phyloP scores from a whole-genome alignment of 2,888 invertebrate species.

The Trachelus stipa region DNA sequence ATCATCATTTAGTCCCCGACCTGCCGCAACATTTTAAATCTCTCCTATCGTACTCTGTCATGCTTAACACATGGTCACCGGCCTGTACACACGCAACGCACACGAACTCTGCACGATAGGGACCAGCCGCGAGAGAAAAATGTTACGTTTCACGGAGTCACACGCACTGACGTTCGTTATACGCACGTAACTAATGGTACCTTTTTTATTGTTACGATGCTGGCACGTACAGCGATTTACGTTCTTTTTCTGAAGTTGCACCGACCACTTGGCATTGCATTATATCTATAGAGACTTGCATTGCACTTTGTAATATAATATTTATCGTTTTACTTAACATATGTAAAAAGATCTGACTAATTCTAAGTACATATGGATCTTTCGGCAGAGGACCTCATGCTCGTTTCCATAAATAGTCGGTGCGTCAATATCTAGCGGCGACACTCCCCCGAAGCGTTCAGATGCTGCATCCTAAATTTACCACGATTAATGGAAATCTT shows the following conservation, averaged over 20 bases:
- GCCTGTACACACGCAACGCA: conserved; percentile 22
- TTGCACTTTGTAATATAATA: background rate
- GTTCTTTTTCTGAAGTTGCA: background rate
- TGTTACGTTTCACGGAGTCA: conserved; percentile 14
- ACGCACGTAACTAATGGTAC: background rate
- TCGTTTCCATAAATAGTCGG: background rate
- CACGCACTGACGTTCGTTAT: background rate
- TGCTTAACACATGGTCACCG: conserved; percentile 27
- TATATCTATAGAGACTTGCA: background rate
- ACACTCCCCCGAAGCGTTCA: background rate
- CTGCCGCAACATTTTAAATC: conserved; percentile 65
- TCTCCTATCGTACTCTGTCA: conserved; percentile 53
- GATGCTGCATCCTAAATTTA: background rate
- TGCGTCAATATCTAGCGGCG: background rate
- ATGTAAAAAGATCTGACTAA: background rate
- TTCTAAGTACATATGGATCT: background rate
- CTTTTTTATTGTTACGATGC: background rate
- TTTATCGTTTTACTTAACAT: conserved; percentile 1
- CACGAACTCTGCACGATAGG: conserved; percentile 12
- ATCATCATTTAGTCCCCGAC: conserved; percentile 65
- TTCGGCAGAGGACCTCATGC: background rate
- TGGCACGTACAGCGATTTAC: background rate
- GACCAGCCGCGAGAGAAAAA: conserved; percentile 18
- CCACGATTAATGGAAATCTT: conserved; percentile 2
- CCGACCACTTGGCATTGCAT: background rate